Evolutionary conservation across 2,797 vertebrate species (phyloP).

Genomic region (Sternarchorhynchus goeldii): DNA sequence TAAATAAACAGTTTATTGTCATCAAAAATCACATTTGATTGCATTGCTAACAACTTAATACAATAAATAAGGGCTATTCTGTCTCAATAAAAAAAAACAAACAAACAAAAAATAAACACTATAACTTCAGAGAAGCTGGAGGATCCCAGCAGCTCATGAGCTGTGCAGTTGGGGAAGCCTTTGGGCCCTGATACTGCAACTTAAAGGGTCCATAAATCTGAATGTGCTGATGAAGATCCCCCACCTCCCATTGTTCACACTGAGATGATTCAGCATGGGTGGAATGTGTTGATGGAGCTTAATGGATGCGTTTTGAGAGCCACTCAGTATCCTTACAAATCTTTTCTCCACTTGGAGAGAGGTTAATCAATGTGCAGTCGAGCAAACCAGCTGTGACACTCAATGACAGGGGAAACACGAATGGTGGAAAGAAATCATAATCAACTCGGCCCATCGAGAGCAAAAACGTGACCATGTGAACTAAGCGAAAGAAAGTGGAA

Average conservation of each 20-base stretch:
- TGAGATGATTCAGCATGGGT: conserved; percentile 43
- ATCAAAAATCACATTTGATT: no score
- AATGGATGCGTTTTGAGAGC: conserved; percentile 42
- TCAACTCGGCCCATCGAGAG: conserved; percentile 29
- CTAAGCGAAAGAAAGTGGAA: background rate
- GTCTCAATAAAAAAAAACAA: background rate
- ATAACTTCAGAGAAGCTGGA: conserved; percentile 12
- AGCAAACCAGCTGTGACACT: conserved; percentile 45
- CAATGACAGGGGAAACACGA: conserved; percentile 39
- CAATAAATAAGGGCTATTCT: no score
- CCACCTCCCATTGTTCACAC: conserved; percentile 33
- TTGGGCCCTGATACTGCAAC: conserved; percentile 18
- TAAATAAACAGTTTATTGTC: background rate
- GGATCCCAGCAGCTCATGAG: conserved; percentile 18
- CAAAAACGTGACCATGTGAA: background rate
- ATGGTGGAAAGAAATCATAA: conserved; percentile 38
- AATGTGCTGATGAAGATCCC: conserved; percentile 44
- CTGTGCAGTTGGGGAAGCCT: conserved; percentile 42
- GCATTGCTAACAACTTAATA: no score
- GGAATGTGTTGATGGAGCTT: conserved; percentile 39
- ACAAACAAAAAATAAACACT: background rate
- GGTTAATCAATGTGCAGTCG: conserved; percentile 57
- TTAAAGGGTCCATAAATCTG: conserved; percentile 55
- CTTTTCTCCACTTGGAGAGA: conserved; percentile 43
- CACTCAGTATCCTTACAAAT: conserved; percentile 42